Evolutionary conservation across 2,797 vertebrate genomes (phyloP).

Genomic region (Sebastes iracundus): DNA sequence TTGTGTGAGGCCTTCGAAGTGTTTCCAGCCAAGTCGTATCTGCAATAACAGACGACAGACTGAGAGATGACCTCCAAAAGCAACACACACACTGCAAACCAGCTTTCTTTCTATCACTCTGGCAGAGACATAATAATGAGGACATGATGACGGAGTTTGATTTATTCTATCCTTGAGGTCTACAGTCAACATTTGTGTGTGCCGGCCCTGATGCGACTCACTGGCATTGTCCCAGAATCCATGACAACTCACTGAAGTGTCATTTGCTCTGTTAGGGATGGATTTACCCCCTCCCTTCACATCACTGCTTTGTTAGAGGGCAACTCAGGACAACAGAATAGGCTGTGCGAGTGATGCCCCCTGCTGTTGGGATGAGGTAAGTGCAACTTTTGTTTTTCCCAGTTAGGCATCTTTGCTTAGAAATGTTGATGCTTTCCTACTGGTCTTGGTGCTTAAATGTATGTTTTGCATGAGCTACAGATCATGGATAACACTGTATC

Average conservation of each 20-base stretch:
- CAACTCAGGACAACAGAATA: conserved; percentile 56
- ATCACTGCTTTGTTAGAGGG: conserved; percentile 25
- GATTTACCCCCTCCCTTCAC: not conserved
- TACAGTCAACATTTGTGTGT: conserved; percentile 20
- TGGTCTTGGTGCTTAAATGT: not conserved
- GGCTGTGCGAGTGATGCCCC: conserved; percentile 25
- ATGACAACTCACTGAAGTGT: conserved; percentile 44
- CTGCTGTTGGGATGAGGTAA: conserved; percentile 53
- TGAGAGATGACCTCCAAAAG: conserved; percentile 1
- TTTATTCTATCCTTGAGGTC: conserved; percentile 12
- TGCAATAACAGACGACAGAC: conserved; percentile 25
- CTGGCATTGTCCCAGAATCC: conserved; percentile 21
- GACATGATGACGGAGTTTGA: conserved; percentile 2
- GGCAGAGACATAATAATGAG: not conserved
- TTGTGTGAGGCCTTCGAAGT: conserved; percentile 32
- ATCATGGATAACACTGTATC: not conserved
- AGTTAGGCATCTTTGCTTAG: rapidly evolving
- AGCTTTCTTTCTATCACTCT: not conserved
- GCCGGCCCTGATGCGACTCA: conserved; percentile 22
- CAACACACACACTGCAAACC: not conserved
- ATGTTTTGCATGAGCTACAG: not conserved
- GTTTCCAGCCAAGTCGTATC: conserved; percentile 22
- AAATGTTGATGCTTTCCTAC: not conserved
- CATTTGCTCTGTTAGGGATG: conserved; percentile 29
- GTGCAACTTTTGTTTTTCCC: not conserved